Evolutionary conservation across 2,888 invertebrate species (phyloP).

Genomic region (Leptothorax acervorum): DNA sequence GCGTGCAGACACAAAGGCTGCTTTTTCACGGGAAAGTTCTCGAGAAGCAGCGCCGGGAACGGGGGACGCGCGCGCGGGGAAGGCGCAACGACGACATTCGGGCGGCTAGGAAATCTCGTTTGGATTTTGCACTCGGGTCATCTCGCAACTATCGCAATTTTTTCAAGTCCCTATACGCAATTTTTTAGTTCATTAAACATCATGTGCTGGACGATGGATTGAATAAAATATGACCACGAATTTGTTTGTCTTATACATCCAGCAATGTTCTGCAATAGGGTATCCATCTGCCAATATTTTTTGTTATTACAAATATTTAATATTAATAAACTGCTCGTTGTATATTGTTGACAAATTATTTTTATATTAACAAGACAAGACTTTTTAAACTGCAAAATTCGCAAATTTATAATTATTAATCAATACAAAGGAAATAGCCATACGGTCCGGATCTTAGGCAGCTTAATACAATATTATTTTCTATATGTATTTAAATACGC

Average conservation of each 20-base stretch:
- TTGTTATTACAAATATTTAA: neutral
- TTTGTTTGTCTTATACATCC: neutral
- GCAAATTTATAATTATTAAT: too few relatives aligned
- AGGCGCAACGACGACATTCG: slow-evolving; percentile 27
- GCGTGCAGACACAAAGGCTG: slow-evolving; percentile 69
- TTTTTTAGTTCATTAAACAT: neutral
- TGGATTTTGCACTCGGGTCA: slow-evolving; percentile 21
- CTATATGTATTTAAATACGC: too few relatives aligned
- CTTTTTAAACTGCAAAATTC: too few relatives aligned
- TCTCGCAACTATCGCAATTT: neutral
- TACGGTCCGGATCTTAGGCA: too few relatives aligned
- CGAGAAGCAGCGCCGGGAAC: slow-evolving; percentile 56
- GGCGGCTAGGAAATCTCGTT: slow-evolving; percentile 21
- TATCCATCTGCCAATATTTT: neutral
- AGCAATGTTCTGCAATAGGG: neutral
- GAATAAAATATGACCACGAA: neutral
- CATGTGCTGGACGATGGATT: neutral
- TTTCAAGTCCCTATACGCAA: neutral
- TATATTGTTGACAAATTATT: neutral
- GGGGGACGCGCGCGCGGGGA: slow-evolving; percentile 44
- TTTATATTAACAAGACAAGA: neutral
- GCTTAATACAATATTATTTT: too few relatives aligned
- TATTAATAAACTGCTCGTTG: neutral
- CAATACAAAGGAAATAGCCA: too few relatives aligned
- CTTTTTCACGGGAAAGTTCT: slow-evolving; percentile 72